Evolutionary conservation across 2,888 invertebrate species (phyloP), one percentile per base, ranked within the genome.

Genomic region (Bimastos eiseni): DNA sequence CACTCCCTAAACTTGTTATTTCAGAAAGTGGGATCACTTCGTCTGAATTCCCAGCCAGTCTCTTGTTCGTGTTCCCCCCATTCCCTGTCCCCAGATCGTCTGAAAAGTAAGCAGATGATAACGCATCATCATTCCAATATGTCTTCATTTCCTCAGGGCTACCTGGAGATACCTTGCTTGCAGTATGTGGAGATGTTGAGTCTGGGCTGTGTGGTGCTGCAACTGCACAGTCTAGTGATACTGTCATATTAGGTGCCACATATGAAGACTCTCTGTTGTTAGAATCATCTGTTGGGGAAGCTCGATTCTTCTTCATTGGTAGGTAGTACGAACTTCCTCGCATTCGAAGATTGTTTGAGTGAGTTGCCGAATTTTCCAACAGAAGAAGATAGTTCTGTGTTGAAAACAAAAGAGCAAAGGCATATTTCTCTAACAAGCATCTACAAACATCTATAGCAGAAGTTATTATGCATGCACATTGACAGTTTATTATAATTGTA

Each of bases 341-440:
- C 86, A 36, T 86, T 37, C 21, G 86, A 34, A 86, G 86, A 24
- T 86, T 36, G 86, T 86, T 86, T 17, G 86, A 8, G 86, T 36
- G 86, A 37, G 19, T 33, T 86, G 36, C 34, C 6, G 86, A 34
- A 1, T 34, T 19, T 30, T 86, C 86, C 37, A 36, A 24, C 17
- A 86, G 86, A 34, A 34, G 86, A 19, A 86, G 37, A 86, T 86
- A 86, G 86, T 86, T 86, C 86, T 86, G 24, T 36, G 24, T 70
- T 70, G 70, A 70, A 70, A 70, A 70, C 11, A 70, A 30, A 70
- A 30, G n/a, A 3, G n/a, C 70, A 70, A 11, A n/a, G 30, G 8
- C 17, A 70, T 0, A 41, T 70, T 0, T 17, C n/a, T 70, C n/a
- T n/a, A 70, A n/a, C n/a, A 55, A 30, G 24, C 55, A 55, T 30